Evolutionary conservation across 2,888 invertebrate species (phyloP).

Genomic region (Zygothrica quintamaculata): DNA sequence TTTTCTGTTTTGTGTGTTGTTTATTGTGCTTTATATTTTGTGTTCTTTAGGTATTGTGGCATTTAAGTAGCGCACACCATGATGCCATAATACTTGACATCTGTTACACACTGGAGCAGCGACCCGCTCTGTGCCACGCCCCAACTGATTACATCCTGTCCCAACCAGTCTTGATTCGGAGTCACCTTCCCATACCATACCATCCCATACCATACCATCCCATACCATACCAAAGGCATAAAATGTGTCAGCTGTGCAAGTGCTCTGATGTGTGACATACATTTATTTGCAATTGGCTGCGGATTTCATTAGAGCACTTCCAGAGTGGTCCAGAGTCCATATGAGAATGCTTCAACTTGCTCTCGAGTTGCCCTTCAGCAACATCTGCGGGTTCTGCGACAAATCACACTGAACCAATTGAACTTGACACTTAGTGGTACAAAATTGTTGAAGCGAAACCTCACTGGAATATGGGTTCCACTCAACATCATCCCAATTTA

Average conservation of each 20-base stretch:
- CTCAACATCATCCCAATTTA: no score
- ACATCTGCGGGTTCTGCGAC: constrained; percentile 40
- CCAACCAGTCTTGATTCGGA: constrained; percentile 2
- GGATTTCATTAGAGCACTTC: constrained; percentile 47
- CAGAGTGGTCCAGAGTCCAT: constrained; percentile 42
- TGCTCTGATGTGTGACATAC: constrained; percentile 55
- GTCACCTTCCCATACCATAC: neutral
- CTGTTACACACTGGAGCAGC: constrained; percentile 52
- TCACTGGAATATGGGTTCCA: neutral
- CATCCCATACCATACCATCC: constrained; percentile 4
- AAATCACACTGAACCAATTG: constrained; percentile 50
- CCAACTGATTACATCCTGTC: neutral
- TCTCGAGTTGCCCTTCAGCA: constrained; percentile 31
- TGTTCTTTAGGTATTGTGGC: constrained; percentile 26
- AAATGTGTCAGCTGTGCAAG: constrained; percentile 69
- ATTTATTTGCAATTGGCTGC: constrained; percentile 68
- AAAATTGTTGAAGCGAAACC: constrained; percentile 19
- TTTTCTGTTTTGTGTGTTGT: neutral
- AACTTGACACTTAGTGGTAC: constrained; percentile 50
- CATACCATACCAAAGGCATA: neutral
- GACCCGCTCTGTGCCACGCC: constrained; percentile 20
- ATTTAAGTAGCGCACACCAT: constrained; percentile 50
- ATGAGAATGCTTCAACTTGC: constrained; percentile 28
- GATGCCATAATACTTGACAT: constrained; percentile 59
- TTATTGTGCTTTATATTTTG: neutral